Evolutionary conservation across 2,113 vertebrate genomes (phyloP), one percentile per base, ranked within the genome.

Genomic region (Solea solea): DNA sequence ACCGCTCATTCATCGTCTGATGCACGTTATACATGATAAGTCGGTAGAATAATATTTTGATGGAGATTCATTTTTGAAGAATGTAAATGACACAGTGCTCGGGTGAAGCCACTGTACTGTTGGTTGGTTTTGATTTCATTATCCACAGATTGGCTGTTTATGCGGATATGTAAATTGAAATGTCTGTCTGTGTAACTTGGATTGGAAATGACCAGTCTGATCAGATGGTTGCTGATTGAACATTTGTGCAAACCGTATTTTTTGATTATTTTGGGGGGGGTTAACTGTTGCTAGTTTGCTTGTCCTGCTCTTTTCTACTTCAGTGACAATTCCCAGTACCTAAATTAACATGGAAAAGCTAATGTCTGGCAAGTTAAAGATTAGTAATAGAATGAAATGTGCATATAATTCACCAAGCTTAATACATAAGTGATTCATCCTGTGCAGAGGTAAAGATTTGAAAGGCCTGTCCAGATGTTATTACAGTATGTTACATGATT

Each of bases 61-160:
- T 56, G 39, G 39, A 48, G 12, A 13, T 27, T 59, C 16, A 72
- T 67, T 72, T 72, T 11, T 56, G 13, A 69, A 21, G 39, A 54
- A 41, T 65, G 48, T 7, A 10, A 13, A 34, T 57, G 10, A 7
- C 46, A 4, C 54, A 2, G 25, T 41, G 45, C 25, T 5, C 53
- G 1, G 34, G 64, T 44, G 39, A 25, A 51, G 49, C 53, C 68
- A 12, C 28, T 16, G 9, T 62, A 7, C 44, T 53, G 44, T 64
- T 54, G 52, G 41, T 15, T 52, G 53, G 15, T 69, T 67, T 72
- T 55, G 64, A 80, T 80, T 64, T 63, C 12, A 75, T 66, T 34
- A 60, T 76, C 65, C 71, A 62, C 72, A 77, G 69, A 74, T 49
- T 62, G 70, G 50, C 70, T 62, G 9, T 76, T 85, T 77, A 83